A percentile compares a stretch with the other conserved stretches of the same genome.
phyloP scores from a whole-genome alignment of 2,888 invertebrate species.

The Phyto melanocephala region DNA sequence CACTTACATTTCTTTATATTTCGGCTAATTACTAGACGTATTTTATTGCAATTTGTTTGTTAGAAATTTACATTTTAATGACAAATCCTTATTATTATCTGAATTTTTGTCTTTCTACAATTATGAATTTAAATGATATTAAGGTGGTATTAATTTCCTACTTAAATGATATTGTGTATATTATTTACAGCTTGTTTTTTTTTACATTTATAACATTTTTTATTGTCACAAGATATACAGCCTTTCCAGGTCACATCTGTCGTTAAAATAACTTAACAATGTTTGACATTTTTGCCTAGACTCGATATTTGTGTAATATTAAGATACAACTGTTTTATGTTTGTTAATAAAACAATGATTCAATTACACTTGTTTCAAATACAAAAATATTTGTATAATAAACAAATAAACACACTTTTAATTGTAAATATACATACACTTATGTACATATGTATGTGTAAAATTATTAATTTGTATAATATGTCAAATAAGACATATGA shows the following conservation, averaged over 20 bases:
- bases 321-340: not conserved
- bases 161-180: not conserved
- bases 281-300: not conserved
- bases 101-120: not conserved
- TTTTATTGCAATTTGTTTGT: constrained; percentile 38
- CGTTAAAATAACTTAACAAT: not conserved
- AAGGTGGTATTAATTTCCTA: not conserved
- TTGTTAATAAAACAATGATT: not conserved
- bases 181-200: not conserved
- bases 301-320: not conserved
- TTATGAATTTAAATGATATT: not conserved
- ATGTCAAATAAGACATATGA: not conserved
- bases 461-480: not conserved
- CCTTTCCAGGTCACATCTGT: not conserved
- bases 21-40: constrained; percentile 50
- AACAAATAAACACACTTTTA: too few relatives aligned
- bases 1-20: too few relatives aligned
- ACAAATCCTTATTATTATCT: constrained; percentile 30
- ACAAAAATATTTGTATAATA: not conserved
- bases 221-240: not conserved
- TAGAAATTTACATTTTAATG: constrained; percentile 15
- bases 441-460: too few relatives aligned
- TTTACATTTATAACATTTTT: too few relatives aligned
- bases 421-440: too few relatives aligned
- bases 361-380: not conserved